Percentiles rank a stretch among this genome's conserved stretches.
Conservation (phyloP, 2,888 invertebrate species). For the Diachrysia chrysitis region DNA sequence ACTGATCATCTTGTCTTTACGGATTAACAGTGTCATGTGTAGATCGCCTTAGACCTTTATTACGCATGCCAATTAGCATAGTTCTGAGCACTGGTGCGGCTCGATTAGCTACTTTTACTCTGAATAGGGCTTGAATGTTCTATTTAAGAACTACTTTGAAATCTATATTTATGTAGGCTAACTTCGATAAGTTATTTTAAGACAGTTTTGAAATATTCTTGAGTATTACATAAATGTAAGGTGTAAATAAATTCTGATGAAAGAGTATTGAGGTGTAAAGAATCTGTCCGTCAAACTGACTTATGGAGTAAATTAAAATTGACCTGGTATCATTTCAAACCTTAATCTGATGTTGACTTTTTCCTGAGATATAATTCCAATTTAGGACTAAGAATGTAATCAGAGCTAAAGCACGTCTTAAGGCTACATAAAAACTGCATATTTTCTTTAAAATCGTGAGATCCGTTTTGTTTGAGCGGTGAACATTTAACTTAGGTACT, state of each 20-base stretch:
- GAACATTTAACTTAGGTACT: constrained; percentile 24
- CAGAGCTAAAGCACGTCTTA: neutral
- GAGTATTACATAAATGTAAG: neutral
- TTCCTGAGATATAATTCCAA: neutral
- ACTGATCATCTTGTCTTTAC: neutral
- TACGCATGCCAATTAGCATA: constrained; percentile 44
- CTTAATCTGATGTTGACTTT: neutral
- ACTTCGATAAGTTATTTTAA: neutral
- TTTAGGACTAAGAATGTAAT: neutral
- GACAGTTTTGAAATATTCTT: neutral
- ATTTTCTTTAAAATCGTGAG: constrained; percentile 36
- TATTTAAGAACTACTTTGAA: constrained; percentile 24
- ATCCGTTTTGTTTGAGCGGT: constrained; percentile 16
- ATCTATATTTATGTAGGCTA: constrained; percentile 14
- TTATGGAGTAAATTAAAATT: no score
- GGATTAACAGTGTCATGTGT: constrained; percentile 7
- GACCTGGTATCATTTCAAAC: no score
- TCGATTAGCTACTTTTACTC: constrained; percentile 45
- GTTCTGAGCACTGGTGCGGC: constrained; percentile 33
- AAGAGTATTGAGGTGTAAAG: no score
- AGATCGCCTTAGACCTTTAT: constrained; percentile 37
- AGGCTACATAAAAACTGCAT: constrained; percentile 10
- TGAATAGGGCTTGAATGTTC: constrained; percentile 28
- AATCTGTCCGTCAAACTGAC: no score
- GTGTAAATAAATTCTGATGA: neutral